These are phyloP conservation scores for Bhutanitis thaidina DNA, from an alignment of 2,888 invertebrate species.

Conservation along the genomic window DNA sequence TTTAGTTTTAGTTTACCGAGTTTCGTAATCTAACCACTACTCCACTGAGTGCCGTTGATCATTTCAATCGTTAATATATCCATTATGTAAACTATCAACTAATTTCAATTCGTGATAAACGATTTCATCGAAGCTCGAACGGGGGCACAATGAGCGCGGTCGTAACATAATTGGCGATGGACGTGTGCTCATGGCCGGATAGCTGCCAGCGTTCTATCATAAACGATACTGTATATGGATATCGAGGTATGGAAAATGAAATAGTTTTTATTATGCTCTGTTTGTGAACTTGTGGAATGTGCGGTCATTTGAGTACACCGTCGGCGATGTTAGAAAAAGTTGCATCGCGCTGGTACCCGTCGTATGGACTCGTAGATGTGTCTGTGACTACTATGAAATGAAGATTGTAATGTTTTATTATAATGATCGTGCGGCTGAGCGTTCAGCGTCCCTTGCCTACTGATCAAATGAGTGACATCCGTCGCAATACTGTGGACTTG, in stretches of 20 bases:
- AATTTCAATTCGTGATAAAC: conserved; percentile 16
- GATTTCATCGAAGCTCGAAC: conserved; percentile 30
- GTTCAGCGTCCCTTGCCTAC: too few species aligned
- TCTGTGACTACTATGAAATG: neutral
- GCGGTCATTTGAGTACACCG: conserved; percentile 6
- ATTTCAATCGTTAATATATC: neutral
- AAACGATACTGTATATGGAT: conserved; percentile 3
- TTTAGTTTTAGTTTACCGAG: too few species aligned
- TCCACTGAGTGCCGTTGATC: too few species aligned
- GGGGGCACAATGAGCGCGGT: conserved; percentile 35
- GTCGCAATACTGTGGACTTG: too few species aligned
- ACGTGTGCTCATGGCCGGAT: conserved; percentile 30
- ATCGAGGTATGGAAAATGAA: conserved; percentile 24
- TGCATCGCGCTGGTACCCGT: neutral
- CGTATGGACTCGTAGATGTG: conserved; percentile 1
- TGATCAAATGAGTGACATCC: too few species aligned
- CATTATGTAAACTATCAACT: neutral
- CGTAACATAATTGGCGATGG: conserved; percentile 7
- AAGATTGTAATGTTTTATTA: too few species aligned
- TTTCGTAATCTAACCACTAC: too few species aligned
- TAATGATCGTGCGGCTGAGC: too few species aligned
- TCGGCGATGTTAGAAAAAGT: neutral
- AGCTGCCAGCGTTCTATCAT: conserved; percentile 32
- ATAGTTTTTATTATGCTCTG: conserved; percentile 6
- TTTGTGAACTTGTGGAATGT: neutral